Evolutionary conservation across 2,888 invertebrate genomes (phyloP).

Genomic region (Caenorhabditis angaria): DNA sequence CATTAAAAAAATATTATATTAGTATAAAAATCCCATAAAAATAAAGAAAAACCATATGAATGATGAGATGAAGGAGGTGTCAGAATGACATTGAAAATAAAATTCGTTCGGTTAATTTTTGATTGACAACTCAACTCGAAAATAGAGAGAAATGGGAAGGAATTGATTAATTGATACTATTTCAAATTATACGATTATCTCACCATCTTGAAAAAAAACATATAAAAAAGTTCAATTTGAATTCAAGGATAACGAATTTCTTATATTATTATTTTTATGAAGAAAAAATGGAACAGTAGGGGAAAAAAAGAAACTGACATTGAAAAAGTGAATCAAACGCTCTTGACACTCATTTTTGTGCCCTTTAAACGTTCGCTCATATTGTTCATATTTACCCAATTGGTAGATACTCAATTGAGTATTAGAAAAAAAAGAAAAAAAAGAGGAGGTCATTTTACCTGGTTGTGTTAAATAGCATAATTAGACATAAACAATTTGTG

Average conservation of each 20-base stretch:
- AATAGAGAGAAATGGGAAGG: not conserved
- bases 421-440: not conserved
- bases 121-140: conserved; percentile 2
- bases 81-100: not conserved
- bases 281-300: not conserved
- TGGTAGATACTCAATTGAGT: not conserved
- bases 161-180: conserved; percentile 10
- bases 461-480: not conserved
- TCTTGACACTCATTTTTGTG: not conserved
- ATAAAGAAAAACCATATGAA: not conserved
- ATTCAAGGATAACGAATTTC: not conserved
- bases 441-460: not conserved
- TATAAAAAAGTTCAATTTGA: not conserved
- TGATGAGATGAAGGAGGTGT: not conserved
- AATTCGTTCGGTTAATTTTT: not conserved
- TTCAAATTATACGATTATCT: not conserved
- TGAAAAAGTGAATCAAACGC: not conserved
- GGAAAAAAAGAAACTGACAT: not conserved
- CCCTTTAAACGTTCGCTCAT: not conserved
- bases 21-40: not conserved
- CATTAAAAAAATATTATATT: not conserved
- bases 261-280: not conserved
- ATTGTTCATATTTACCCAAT: conserved; percentile 4
- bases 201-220: not conserved
- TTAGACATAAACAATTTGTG: too few relatives aligned